phyloP scores from a whole-genome alignment of 1,140 invertebrate species.

The Stegodyphus dumicola region DNA sequence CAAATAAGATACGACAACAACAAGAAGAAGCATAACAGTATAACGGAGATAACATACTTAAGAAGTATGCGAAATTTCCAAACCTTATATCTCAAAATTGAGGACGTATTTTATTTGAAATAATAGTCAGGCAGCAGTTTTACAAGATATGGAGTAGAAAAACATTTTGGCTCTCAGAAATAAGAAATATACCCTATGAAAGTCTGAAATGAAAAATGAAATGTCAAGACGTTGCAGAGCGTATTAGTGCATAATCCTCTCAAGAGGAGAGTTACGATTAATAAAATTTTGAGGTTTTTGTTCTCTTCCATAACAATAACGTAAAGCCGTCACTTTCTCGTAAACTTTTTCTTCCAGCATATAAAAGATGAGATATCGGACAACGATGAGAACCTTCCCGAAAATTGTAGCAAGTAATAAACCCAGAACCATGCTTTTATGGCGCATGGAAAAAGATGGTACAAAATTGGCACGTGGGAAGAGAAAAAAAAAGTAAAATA shows the following conservation, averaged over 20 bases:
- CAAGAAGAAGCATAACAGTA: too few relatives aligned
- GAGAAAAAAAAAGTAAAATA: background rate
- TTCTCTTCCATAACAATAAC: slow-evolving; percentile 22
- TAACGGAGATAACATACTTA: too few relatives aligned
- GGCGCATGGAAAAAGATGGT: slow-evolving; percentile 26
- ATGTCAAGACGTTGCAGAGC: too few relatives aligned
- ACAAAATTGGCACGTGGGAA: slow-evolving; percentile 20
- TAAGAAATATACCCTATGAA: too few relatives aligned
- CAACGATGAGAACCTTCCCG: background rate
- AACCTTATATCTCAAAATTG: too few relatives aligned
- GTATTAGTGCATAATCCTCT: background rate
- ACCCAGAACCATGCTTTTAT: slow-evolving; percentile 37
- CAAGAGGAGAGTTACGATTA: slow-evolving; percentile 32
- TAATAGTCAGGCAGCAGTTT: too few relatives aligned
- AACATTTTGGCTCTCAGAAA: too few relatives aligned
- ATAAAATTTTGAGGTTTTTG: slow-evolving; percentile 42
- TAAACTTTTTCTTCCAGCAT: slow-evolving; percentile 11
- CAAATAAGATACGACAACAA: too few relatives aligned
- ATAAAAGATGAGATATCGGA: slow-evolving; percentile 44
- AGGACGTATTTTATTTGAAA: too few relatives aligned
- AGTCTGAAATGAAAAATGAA: too few relatives aligned
- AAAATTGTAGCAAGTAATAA: slow-evolving; percentile 35
- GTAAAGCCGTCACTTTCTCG: background rate
- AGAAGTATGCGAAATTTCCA: too few relatives aligned
- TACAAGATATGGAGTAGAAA: too few relatives aligned